Conservation (phyloP, 2,888 invertebrate genomes). For the Phengaris alcon region DNA sequence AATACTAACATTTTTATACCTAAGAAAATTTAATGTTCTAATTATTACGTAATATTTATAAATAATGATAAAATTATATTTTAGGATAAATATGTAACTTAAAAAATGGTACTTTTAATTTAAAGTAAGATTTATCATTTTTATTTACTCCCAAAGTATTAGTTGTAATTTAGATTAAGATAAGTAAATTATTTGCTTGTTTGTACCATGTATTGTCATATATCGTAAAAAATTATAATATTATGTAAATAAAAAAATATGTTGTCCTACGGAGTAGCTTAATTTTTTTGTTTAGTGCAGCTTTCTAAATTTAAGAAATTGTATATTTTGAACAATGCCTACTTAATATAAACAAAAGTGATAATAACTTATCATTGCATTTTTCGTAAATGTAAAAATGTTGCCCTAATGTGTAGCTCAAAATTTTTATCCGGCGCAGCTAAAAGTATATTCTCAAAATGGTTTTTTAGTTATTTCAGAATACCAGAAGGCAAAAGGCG, state of each 20-base stretch:
- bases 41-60: constrained; percentile 9
- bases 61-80: constrained; percentile 1
- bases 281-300: constrained; percentile 11
- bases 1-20: constrained; percentile 56
- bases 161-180: constrained; percentile 29
- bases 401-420: constrained; percentile 47
- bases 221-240: background rate
- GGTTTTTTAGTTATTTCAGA: background rate
- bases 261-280: constrained; percentile 13
- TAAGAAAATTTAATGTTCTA: constrained; percentile 22
- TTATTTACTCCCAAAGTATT: constrained; percentile 46
- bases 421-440: constrained; percentile 43
- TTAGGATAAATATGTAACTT: background rate
- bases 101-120: background rate
- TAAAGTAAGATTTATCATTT: constrained; percentile 40
- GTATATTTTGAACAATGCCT: background rate
- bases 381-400: constrained; percentile 28
- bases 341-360: background rate
- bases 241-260: constrained; percentile 7
- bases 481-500: background rate
- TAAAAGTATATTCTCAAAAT: background rate
- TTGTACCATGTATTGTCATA: background rate
- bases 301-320: constrained; percentile 22
- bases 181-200: constrained; percentile 17
- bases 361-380: too few species aligned